Evolutionary conservation across 2,888 invertebrate genomes (phyloP), one percentile per base, ranked within the genome.

Genomic region (Stictocephala bisonia): DNA sequence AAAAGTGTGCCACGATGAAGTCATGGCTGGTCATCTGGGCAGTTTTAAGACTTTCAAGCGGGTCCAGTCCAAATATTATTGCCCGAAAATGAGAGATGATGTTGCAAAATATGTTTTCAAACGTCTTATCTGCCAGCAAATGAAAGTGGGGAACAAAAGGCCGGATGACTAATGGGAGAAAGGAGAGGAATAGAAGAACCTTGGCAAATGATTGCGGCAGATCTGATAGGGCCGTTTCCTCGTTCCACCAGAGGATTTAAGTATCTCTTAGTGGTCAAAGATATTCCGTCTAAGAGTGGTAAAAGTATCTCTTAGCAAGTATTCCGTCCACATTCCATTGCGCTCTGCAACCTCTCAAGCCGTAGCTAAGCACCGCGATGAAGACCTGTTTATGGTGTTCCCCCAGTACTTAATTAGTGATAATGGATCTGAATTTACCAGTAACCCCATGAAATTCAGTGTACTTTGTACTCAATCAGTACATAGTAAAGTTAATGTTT

Each of bases 141-240:
- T 6, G 7, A 48, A 48, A 11, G 1, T 2, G n/a, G n/a, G 18
- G 48, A 48, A 2, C 26, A 24, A 11, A 66, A 40, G 18, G 40
- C 66, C 1, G 18, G 3, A 9, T 35, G 66, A 6, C 22, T 24
- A 3, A 40, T 66, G 41, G 40, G 26, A 41, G 0, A 22, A 9
- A 7, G 18, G 3, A 40, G 44, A 11, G 13, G n/a, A 7, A 18
- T 44, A 13, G 18, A 26, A 2, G 3, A 24, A 18, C 35, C 66
- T 1, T 66, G 66, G 66, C 11, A 3, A 4, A 66, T 44, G 26
- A 24, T 77, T 41, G 51, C 72, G 6, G 56, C 74, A 0, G 82
- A 83, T 58, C 26, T 82, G 0, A 73, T 82, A 11, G 81, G 80
- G 1, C 82, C 81, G 0, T 73, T 81, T 9, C 81, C 81, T 0